Evolutionary conservation across 2,113 vertebrate species (phyloP).

Genomic region (Pseudopodoces humilis): DNA sequence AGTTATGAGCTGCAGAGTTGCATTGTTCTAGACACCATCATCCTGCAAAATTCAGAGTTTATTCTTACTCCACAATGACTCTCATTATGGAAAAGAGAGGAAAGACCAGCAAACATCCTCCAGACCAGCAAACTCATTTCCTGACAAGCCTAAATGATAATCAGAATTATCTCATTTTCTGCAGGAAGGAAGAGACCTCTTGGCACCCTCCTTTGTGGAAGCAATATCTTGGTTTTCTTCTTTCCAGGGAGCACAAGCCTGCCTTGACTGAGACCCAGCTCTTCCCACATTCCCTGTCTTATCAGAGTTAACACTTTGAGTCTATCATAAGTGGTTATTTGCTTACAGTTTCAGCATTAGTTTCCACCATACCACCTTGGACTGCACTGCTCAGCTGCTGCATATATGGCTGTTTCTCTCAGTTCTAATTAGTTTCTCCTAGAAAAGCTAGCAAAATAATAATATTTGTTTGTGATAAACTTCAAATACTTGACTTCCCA

Average conservation of each 20-base stretch:
- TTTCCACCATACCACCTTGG: not conserved
- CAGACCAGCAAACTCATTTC: not conserved
- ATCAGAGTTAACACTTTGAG: not conserved
- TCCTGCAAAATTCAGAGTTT: not conserved
- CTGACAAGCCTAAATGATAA: conserved; percentile 12
- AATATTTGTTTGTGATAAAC: not conserved
- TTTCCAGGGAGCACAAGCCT: not conserved
- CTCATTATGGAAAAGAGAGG: not conserved
- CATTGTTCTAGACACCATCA: not conserved
- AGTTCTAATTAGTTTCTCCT: not conserved
- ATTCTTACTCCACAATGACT: not conserved
- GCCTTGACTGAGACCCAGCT: not conserved
- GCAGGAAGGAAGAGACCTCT: conserved; percentile 25
- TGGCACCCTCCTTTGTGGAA: not conserved
- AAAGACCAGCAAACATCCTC: not conserved
- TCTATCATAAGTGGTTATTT: not conserved
- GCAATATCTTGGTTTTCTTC: conserved; percentile 31
- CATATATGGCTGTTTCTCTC: not conserved
- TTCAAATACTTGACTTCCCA: not conserved
- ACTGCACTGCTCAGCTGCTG: not conserved
- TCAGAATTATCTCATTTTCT: conserved; percentile 19
- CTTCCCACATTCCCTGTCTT: not conserved
- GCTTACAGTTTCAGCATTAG: not conserved
- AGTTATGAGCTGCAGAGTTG: not conserved
- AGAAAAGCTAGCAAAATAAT: not conserved